phyloP scores from a whole-genome alignment of 2,113 vertebrate genomes.

The Carettochelys insculpta region DNA sequence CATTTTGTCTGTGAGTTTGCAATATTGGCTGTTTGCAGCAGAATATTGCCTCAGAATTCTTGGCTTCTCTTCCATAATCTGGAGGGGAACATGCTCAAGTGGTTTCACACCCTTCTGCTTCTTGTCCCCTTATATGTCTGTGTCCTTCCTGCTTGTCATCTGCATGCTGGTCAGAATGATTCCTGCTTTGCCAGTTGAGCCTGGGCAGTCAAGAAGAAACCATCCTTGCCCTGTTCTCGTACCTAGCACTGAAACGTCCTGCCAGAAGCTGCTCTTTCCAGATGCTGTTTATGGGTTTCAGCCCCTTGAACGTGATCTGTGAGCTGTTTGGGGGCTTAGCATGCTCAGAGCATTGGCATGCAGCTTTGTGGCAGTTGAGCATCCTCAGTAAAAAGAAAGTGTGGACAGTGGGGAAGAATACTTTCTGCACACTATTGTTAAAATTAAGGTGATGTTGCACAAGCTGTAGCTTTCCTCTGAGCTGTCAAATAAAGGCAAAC shows the following conservation, averaged over 20 bases:
- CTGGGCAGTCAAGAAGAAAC: background rate
- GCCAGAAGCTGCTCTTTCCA: background rate
- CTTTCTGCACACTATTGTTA: too few relatives aligned
- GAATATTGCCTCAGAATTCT: background rate
- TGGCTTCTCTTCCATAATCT: background rate
- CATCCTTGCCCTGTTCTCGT: background rate
- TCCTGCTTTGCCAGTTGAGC: background rate
- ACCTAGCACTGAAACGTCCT: background rate
- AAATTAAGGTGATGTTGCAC: background rate
- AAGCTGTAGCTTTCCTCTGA: background rate
- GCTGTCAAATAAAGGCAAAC: background rate
- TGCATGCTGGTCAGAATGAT: background rate
- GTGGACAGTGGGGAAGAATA: background rate
- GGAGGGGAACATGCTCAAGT: background rate
- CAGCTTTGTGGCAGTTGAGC: background rate
- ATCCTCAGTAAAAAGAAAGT: background rate
- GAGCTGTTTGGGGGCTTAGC: background rate
- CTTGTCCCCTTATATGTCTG: background rate
- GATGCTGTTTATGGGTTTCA: background rate
- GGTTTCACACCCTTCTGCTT: background rate
- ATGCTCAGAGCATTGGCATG: too few relatives aligned
- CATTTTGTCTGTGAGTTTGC: background rate
- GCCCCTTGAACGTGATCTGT: background rate
- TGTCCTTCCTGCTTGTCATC: background rate
- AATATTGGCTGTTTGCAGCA: background rate